Evolutionary conservation across 2,888 invertebrate genomes (phyloP).

Genomic region (Lampropteryx suffumata): DNA sequence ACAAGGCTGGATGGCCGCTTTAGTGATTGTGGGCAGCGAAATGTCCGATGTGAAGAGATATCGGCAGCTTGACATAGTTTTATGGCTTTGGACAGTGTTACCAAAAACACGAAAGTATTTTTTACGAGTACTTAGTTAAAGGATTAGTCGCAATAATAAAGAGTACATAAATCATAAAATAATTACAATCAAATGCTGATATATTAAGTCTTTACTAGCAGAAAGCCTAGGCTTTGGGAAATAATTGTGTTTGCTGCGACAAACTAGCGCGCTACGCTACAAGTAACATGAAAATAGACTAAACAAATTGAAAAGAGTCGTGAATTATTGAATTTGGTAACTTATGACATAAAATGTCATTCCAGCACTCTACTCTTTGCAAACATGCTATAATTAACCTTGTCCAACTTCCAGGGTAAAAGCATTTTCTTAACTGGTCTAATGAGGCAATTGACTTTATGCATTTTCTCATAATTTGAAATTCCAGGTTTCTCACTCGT

Average conservation of each 20-base stretch:
- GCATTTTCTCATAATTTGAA: neutral
- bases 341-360: too few species aligned
- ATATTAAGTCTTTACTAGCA: too few species aligned
- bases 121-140: too few species aligned
- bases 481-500: slow-evolving; percentile 1
- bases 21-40: slow-evolving; percentile 20
- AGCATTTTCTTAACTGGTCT: slow-evolving; percentile 1
- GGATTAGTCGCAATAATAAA: too few species aligned
- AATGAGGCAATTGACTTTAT: slow-evolving; percentile 8
- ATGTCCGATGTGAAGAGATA: neutral
- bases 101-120: neutral
- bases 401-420: neutral
- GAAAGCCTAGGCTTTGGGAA: too few species aligned
- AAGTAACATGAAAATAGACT: too few species aligned
- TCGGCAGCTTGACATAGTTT: slow-evolving; percentile 4
- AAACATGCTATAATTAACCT: neutral
- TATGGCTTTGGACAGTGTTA: slow-evolving; percentile 5
- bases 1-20: slow-evolving; percentile 25
- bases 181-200: too few species aligned
- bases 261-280: too few species aligned
- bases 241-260: too few species aligned
- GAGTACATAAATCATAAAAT: neutral
- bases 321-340: too few species aligned
- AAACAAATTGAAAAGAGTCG: too few species aligned
- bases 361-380: too few species aligned